Evolutionary conservation across 2,888 invertebrate species (phyloP).

Genomic region (Corythucha ciliata): DNA sequence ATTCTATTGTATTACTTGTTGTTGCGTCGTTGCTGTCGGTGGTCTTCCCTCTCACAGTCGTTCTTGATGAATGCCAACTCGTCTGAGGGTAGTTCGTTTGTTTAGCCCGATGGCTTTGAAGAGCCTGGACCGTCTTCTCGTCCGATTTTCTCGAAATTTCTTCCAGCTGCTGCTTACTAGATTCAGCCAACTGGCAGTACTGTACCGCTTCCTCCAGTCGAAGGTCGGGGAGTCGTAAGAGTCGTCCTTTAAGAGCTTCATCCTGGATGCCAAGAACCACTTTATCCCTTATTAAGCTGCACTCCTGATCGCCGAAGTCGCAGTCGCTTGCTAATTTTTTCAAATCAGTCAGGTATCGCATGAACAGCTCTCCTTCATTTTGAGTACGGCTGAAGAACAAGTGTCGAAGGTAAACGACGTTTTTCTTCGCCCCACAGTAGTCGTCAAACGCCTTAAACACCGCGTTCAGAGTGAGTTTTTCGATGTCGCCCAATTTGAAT

Average conservation of each 20-base stretch:
- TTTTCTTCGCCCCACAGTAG: conserved; percentile 7
- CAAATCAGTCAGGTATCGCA: background rate
- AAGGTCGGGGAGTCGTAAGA: background rate
- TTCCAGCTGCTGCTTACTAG: too few species aligned
- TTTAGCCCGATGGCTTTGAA: too few species aligned
- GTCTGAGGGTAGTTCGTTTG: too few species aligned
- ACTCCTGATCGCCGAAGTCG: conserved; percentile 5
- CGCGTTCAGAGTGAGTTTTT: too few species aligned
- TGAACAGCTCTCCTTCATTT: background rate
- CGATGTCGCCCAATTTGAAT: too few species aligned
- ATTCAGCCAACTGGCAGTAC: background rate
- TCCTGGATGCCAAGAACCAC: background rate
- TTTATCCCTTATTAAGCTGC: conserved; percentile 8
- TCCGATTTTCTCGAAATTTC: too few species aligned
- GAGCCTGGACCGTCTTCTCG: too few species aligned
- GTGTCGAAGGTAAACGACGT: conserved; percentile 4
- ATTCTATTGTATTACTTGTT: too few species aligned
- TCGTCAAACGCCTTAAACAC: too few species aligned
- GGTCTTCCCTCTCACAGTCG: too few species aligned
- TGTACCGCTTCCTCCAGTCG: conserved; percentile 5
- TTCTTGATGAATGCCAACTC: too few species aligned
- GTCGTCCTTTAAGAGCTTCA: background rate
- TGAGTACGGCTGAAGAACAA: background rate
- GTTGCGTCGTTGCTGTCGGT: too few species aligned
- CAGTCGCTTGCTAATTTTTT: conserved; percentile 1